Conservation (phyloP, 2,113 vertebrate genomes). For the Condylura cristata region DNA sequence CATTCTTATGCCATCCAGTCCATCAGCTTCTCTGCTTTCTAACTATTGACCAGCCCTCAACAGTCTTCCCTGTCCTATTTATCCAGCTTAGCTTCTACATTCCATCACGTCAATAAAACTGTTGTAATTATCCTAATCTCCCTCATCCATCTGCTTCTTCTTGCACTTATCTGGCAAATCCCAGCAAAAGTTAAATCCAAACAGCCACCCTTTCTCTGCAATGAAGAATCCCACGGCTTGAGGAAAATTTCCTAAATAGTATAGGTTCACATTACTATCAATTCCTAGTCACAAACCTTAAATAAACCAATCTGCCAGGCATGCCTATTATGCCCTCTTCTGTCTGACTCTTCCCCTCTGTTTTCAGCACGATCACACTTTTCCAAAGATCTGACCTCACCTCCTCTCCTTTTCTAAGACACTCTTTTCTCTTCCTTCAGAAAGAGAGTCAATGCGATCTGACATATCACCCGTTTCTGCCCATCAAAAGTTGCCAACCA, state of each 20-base stretch:
- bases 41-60: not conserved
- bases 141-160: not conserved
- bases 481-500: not conserved
- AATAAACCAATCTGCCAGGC: not conserved
- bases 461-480: not conserved
- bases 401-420: not conserved
- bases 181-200: not conserved
- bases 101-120: not conserved
- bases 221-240: not conserved
- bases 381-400: not conserved
- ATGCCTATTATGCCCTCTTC: not conserved
- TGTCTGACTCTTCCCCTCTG: not conserved
- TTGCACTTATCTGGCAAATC: slow-evolving; percentile 8
- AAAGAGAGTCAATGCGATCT: not conserved
- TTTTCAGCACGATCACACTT: slow-evolving; percentile 10
- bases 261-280: not conserved
- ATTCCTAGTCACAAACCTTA: slow-evolving; percentile 12
- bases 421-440: not conserved
- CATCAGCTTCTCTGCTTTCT: not conserved
- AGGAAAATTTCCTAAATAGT: not conserved
- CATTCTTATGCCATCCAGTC: not conserved
- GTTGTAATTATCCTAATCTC: not conserved
- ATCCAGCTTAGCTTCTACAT: not conserved
- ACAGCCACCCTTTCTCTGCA: not conserved
- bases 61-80: not conserved